A percentile compares a stretch with the other conserved stretches of the same genome.
These are phyloP conservation scores for Pristionchus mayeri DNA, from an alignment of 2,888 invertebrate species.

Conservation along the genomic window DNA sequence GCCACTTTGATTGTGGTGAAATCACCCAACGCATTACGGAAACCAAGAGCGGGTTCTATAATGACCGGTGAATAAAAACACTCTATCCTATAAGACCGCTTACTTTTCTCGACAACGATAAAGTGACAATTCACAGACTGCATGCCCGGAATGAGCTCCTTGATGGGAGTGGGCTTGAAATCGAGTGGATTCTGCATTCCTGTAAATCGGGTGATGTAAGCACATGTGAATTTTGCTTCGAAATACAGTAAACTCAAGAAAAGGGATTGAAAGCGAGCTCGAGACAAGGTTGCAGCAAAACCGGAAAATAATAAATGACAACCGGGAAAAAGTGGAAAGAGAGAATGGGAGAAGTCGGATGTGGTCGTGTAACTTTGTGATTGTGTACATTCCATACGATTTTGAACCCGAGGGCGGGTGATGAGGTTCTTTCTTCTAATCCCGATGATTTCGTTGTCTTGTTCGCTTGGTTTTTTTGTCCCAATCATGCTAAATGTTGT, in stretches of 20 bases:
- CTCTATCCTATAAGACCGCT: not conserved
- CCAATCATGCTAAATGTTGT: not conserved
- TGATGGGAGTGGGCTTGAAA: constrained; percentile 50
- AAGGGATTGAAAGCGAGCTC: not conserved
- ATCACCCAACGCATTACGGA: constrained; percentile 17
- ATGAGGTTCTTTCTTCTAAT: no score
- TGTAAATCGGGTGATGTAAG: not conserved
- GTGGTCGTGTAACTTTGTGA: no score
- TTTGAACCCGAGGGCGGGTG: no score
- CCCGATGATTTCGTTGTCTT: not conserved
- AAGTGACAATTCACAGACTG: constrained; percentile 50
- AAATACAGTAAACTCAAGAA: not conserved
- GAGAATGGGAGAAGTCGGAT: no score
- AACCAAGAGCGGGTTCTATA: constrained; percentile 34
- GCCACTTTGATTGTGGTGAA: constrained; percentile 11
- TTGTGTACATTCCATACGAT: no score
- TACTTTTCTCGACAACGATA: constrained; percentile 58
- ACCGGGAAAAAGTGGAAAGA: not conserved
- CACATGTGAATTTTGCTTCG: no score
- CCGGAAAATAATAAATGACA: not conserved
- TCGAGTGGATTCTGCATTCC: not conserved
- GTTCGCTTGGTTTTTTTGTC: not conserved
- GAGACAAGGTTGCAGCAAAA: no score
- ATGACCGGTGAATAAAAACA: not conserved
- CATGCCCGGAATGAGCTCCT: constrained; percentile 54